These are phyloP conservation scores for Zelleria hepariella DNA, from an alignment of 2,888 invertebrate genomes.

Conservation along the genomic window DNA sequence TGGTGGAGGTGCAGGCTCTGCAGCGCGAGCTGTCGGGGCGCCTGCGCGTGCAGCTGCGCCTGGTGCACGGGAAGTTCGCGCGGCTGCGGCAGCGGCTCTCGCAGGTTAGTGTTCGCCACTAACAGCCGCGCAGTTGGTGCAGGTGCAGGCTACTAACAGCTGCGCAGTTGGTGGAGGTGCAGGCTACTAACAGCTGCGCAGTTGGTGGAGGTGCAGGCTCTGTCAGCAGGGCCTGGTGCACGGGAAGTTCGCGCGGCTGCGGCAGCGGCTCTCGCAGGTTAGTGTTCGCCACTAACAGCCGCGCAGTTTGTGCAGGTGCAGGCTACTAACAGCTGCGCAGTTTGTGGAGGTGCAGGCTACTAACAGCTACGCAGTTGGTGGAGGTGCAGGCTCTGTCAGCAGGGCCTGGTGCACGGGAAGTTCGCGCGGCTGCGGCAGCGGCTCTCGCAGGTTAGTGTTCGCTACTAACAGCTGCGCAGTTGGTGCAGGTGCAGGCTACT, in stretches of 20 bases:
- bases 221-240: slow-evolving; percentile 80
- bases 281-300: no score
- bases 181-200: slow-evolving; percentile 81
- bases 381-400: slow-evolving; percentile 79
- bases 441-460: slow-evolving; percentile 73
- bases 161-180: slow-evolving; percentile 78
- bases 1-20: slow-evolving; percentile 84
- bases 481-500: slow-evolving; percentile 75
- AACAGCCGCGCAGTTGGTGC: slow-evolving; percentile 78
- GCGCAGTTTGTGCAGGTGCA: slow-evolving; percentile 79
- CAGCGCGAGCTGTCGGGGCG: slow-evolving; percentile 83
- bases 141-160: slow-evolving; percentile 61
- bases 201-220: slow-evolving; percentile 81
- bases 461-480: no score
- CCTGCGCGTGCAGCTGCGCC: slow-evolving; percentile 78
- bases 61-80: slow-evolving; percentile 83
- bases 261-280: slow-evolving; percentile 76
- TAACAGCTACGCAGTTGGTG: slow-evolving; percentile 84
- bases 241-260: slow-evolving; percentile 79
- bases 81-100: slow-evolving; percentile 79
- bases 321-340: slow-evolving; percentile 21
- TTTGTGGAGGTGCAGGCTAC: slow-evolving; percentile 82
- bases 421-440: slow-evolving; percentile 81
- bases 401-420: slow-evolving; percentile 80
- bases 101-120: no score